Evolutionary conservation across 2,888 invertebrate species (phyloP), one percentile per base, ranked within the genome.

Genomic region (Mythimna albipuncta): DNA sequence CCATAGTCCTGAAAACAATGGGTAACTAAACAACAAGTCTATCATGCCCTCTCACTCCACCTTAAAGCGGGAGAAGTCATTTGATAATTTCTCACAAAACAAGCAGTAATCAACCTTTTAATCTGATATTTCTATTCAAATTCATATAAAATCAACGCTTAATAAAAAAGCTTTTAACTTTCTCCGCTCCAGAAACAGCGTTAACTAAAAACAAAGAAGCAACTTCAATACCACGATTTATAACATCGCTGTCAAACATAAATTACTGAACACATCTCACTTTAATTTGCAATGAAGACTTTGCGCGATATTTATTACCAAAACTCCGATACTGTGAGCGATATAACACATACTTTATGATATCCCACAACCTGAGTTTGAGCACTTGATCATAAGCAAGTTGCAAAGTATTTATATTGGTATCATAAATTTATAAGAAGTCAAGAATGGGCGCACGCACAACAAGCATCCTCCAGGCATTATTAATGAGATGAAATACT

Each of bases 341-440:
- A 75, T 78, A 75, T 72, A 82, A 69, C 80, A 86, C 84, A 78
- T 79, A 82, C 85, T 79, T 80, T 75, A 82, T 76, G 76, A 79
- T 73, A 85, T 74, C 77, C 76, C 77, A 78, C 81, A 81, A 83
- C 79, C 80, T 84, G 80, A 85, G 85, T 86, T 86, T 77, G 79
- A 87, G 84, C 79, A 89, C 87, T 91, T 90, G 89, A 92, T 92
- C 90, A 89, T 89, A 86, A 84, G 78, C 79, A 90, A 91, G 92
- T 91, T 83, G 83, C 86, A 65, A 94, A 94, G 94, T 94, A 94
- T 94, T 94, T 94, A 94, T 93, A 94, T 93, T 94, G 90, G 92
- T 91, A 91, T 92, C 93, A 94, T 94, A 94, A 94, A 94, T 94
- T 93, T 91, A 89, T 93, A 92, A 94, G 92, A 92, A 93, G 89